Percentiles rank a stretch among this genome's conserved stretches.
These are phyloP conservation scores for Lasaia peninsularis DNA, from an alignment of 1,140 invertebrate species.

Conservation along the genomic window DNA sequence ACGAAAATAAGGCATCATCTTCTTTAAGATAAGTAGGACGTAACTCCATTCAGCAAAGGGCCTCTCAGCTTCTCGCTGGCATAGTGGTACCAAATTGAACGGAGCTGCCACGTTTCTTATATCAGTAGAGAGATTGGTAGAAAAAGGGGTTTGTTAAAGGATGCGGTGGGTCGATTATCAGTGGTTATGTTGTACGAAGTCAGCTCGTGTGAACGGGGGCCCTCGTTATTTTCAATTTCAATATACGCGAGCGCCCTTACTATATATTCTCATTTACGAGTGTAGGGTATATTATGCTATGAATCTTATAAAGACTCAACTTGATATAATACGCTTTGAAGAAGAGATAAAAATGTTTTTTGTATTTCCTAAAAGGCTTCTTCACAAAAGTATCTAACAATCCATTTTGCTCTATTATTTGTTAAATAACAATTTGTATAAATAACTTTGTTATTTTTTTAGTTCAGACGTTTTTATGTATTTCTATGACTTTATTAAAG, in stretches of 20 bases:
- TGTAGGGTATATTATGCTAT: constrained; percentile 69
- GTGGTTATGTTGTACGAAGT: constrained; percentile 53
- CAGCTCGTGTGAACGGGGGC: constrained; percentile 62
- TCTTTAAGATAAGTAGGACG: constrained; percentile 71
- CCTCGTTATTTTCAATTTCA: constrained; percentile 76
- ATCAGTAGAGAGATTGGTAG: constrained; percentile 43
- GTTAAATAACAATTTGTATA: constrained; percentile 5
- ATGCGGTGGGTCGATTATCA: constrained; percentile 46
- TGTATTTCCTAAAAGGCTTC: constrained; percentile 7
- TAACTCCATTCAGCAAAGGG: constrained; percentile 72
- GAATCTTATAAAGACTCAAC: constrained; percentile 66
- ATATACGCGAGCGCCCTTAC: constrained; percentile 60
- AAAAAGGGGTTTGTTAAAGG: constrained; percentile 49
- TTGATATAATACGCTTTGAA: constrained; percentile 51
- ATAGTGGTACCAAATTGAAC: constrained; percentile 51
- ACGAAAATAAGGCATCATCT: constrained; percentile 67
- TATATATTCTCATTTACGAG: constrained; percentile 59
- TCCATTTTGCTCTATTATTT: constrained; percentile 4
- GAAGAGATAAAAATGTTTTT: constrained; percentile 22
- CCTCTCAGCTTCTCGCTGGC: constrained; percentile 57
- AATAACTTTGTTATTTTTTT: constrained; percentile 3
- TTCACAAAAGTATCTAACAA: constrained; percentile 6
- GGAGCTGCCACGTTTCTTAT: constrained; percentile 47
- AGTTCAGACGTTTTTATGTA: background rate
- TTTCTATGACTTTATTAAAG: background rate